Evolutionary conservation across 2,113 vertebrate genomes (phyloP), one percentile per base, ranked within the genome.

Genomic region (Capreolus pygargus): DNA sequence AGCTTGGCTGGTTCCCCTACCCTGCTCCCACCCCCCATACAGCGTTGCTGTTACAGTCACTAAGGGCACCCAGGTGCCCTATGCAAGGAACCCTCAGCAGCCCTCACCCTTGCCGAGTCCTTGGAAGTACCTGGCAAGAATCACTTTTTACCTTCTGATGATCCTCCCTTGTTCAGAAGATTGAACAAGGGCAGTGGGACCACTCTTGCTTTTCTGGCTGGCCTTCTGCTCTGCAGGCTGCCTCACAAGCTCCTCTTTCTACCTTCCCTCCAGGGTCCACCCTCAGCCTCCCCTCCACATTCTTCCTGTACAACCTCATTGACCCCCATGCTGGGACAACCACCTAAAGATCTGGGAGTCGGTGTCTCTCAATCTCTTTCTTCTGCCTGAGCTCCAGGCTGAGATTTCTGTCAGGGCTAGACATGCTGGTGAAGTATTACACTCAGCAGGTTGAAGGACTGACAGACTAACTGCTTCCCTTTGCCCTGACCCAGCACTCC

Each of bases 371-470:
- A 12, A 1, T 36, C 33, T 52, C 64, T 50, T 76, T 30, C 45
- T 76, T 43, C 54, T 83, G 14, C 47, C 93, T 64, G 91, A 96
- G 55, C 84, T 33, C 52, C 64, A 84, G 33, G 17, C n/a, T 94
- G 78, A 50, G 64, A 81, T 36, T 57, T 52, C 57, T 17, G 6
- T n/a, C 9, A 19, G 54, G 57, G 21, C 14, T 11, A 27, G 58
- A 47, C 9, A n/a, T 47, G 45, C 54, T n/a, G 27, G 79, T 25
- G 15, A 39, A 86, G 58, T 16, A 36, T 1, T 45, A 9, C 25
- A 16, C 17, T 23, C 11, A 47, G 54, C 8, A 11, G 1, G 50
- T 33, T 55, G 7, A 30, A 47, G 23, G 45, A 10, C 0, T 50
- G 45, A 45, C 45, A 84, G 9, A 6, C 0, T 9, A 39, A 43